Evolutionary conservation across 2,888 invertebrate genomes (phyloP), one percentile per base, ranked within the genome.

Genomic region (Orthosia gothica): DNA sequence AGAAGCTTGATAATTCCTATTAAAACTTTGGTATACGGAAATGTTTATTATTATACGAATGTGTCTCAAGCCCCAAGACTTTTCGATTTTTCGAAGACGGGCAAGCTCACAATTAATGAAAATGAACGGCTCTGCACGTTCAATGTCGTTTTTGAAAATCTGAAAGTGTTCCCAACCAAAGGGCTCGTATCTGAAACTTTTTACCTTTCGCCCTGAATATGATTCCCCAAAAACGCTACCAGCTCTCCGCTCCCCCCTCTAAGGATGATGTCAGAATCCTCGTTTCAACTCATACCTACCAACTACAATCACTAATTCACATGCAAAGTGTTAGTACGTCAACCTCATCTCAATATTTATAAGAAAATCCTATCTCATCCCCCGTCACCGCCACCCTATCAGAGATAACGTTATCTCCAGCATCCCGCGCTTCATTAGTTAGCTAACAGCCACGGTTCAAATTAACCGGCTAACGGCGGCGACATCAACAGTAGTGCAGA

Each of bases 401-500:
- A 15, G 18, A 70, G 82, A 82, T 85, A 82, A 71, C 70, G 64
- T 73, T 77, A 79, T 72, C 81, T 80, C 47, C 67, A 32, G 68
- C 74, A 69, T 76, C 79, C 77, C 75, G 78, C 49, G 81, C 81
- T 84, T 86, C 87, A 87, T 86, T 87, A 87, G 84, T 87, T 87
- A 67, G 58, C 74, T 83, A 85, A 77, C 78, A 79, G 76, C 68
- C 70, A 67, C 47, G 73, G 82, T 71, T 87, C 81, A 82, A 85
- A 87, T 84, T 79, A 87, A 86, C 87, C 74, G 54, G 9, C 55
- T 79, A 77, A 79, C 76, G 71, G 77, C 63, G 63, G 81, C 61
- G 70, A 58, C 71, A 81, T 70, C 71, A 59, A 64, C 78, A 74
- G 78, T 79, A 76, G 65, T 76, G 65, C 59, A 67, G 78, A 80